Evolutionary conservation across 2,113 vertebrate genomes (phyloP).

Genomic region (Lagopus leucura): DNA sequence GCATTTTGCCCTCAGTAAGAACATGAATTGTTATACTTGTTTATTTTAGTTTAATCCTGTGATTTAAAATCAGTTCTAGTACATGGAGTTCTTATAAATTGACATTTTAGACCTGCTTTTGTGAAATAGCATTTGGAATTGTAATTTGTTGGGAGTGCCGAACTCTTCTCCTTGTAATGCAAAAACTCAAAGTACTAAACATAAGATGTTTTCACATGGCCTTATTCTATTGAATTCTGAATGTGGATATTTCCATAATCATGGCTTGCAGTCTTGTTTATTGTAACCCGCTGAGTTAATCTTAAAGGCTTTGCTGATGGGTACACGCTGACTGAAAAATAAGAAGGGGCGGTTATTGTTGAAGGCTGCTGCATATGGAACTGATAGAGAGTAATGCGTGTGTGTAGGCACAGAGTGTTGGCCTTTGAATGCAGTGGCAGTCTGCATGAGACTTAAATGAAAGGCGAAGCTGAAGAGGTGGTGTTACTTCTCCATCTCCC

Average conservation of each 20-base stretch:
- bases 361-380: neutral
- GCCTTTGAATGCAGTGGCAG: neutral
- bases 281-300: neutral
- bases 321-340: neutral
- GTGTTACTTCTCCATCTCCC: neutral
- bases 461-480: neutral
- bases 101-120: neutral
- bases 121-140: neutral
- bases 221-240: neutral
- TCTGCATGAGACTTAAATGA: neutral
- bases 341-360: neutral
- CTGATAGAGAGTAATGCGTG: neutral
- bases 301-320: neutral
- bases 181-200: neutral
- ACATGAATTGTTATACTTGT: neutral
- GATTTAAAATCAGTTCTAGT: neutral
- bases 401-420: neutral
- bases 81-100: neutral
- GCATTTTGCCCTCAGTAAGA: conserved; percentile 92
- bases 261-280: neutral
- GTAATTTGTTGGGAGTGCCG: neutral
- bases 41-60: neutral
- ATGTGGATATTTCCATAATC: neutral
- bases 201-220: neutral
- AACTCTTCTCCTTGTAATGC: neutral